phyloP scores from a whole-genome alignment of 2,797 vertebrate genomes.

The Streptopelia turtur region DNA sequence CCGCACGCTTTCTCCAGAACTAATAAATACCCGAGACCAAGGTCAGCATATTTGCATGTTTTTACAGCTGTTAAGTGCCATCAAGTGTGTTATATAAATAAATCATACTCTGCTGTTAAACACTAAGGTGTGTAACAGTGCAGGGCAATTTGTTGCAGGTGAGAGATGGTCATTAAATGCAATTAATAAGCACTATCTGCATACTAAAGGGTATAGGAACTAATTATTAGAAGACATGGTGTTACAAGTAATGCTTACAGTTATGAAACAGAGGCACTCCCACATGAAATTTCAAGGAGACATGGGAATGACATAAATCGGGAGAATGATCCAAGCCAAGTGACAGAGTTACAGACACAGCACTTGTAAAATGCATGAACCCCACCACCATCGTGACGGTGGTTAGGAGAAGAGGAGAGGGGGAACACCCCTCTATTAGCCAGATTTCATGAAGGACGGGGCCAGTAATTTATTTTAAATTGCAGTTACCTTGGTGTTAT shows the following conservation, averaged over 20 bases:
- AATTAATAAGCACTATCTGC: background rate
- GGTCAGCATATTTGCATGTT: background rate
- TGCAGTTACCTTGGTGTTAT: background rate
- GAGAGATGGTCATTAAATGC: background rate
- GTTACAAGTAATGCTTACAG: background rate
- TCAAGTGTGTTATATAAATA: background rate
- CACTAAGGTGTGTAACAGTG: background rate
- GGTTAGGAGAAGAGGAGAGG: background rate
- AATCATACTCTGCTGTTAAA: background rate
- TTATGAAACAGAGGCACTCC: background rate
- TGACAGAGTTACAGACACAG: background rate
- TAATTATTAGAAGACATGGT: background rate
- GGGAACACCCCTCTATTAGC: too few relatives aligned
- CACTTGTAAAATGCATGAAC: background rate
- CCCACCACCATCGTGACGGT: background rate
- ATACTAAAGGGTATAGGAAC: background rate
- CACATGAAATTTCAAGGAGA: background rate
- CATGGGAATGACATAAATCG: background rate
- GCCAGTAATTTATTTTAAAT: background rate
- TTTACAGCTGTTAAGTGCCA: background rate
- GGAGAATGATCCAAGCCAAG: background rate
- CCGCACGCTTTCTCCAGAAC: background rate
- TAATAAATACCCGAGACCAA: background rate
- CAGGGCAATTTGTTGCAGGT: background rate
- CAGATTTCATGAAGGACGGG: background rate